Evolutionary conservation across 2,888 invertebrate species (phyloP), one percentile per base, ranked within the genome.

Genomic region (Tuta absoluta): DNA sequence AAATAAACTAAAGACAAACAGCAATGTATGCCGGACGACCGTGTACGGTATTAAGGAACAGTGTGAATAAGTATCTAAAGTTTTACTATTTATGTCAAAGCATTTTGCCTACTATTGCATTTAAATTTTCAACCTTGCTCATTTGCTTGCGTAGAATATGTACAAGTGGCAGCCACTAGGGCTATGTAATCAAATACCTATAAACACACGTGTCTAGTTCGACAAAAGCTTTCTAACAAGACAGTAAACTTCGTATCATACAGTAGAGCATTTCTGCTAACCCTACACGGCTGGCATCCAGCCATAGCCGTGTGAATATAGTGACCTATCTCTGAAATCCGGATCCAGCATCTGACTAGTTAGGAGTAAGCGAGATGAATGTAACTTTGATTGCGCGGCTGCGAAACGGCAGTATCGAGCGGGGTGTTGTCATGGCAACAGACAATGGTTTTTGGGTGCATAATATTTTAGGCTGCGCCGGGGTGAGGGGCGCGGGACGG

Each of bases 401-500:
- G 79, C 79, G 77, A 84, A 79, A 75, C 73, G 74, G 74, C 72
- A 79, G 84, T 91, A 91, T 91, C 86, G 91, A 90, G 90, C 91
- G 91, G 83, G 65, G 72, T 78, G 92, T 92, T 82, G 89, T 85
- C 87, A 91, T 91, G 85, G 89, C 78, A 92, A 92, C 92, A 89
- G 91, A 91, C 91, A 91, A 91, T 90, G 91, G 91, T 83, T 91
- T 91, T 91, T 85, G 91, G 92, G 91, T 92, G 92, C 91, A 92
- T 92, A 92, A 92, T 91, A 91, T 92, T 91, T 92, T 91, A 90
- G 89, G 89, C 85, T 87, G 86, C 88, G 90, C 19, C 79, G 84
- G 83, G 84, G 84, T 80, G 73, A 74, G 73, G 80, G 80, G 76
- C 65, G 63, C 77, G 68, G 79, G 77, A 72, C 78, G 78, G 83